Evolutionary conservation across 2,113 vertebrate genomes (phyloP).

Genomic region (Anolis sagrei): DNA sequence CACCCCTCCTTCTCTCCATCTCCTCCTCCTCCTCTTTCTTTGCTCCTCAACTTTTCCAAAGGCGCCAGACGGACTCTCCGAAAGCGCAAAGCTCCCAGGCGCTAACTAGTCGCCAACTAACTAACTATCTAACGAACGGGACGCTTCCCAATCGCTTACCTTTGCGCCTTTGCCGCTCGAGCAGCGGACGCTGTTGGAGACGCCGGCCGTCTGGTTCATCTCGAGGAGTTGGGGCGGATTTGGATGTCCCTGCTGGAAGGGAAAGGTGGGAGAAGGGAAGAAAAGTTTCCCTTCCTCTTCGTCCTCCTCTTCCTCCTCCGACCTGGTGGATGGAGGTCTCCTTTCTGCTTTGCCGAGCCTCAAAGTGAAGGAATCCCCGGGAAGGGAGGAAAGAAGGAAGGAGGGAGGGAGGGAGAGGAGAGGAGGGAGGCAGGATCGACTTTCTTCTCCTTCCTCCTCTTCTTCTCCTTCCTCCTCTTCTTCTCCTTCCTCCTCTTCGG

Average conservation of each 20-base stretch:
- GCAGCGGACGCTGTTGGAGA: constrained; percentile 80
- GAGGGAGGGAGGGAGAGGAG: too few relatives aligned
- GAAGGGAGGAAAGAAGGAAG: not conserved
- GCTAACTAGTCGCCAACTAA: too few relatives aligned
- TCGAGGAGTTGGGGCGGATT: constrained; percentile 18
- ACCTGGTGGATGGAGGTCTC: not conserved
- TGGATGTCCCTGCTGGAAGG: not conserved
- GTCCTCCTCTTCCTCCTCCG: too few relatives aligned
- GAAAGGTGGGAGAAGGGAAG: too few relatives aligned
- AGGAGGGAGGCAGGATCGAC: too few relatives aligned
- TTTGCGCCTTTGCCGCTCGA: constrained; percentile 74
- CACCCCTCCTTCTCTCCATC: accelerated
- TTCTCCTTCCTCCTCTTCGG: not conserved
- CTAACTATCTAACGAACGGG: too few relatives aligned
- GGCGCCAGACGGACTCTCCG: too few relatives aligned
- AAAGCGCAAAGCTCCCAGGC: not conserved
- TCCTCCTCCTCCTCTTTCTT: not conserved
- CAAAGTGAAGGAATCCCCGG: not conserved
- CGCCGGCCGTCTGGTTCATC: constrained; percentile 84
- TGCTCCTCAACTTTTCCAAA: not conserved
- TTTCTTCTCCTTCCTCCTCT: too few relatives aligned
- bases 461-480: too few relatives aligned
- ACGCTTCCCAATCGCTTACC: constrained; percentile 75
- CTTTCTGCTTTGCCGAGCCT: not conserved
- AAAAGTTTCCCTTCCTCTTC: not conserved